These are phyloP conservation scores for Osmerus eperlanus DNA, from an alignment of 2,113 vertebrate species.

Conservation along the genomic window DNA sequence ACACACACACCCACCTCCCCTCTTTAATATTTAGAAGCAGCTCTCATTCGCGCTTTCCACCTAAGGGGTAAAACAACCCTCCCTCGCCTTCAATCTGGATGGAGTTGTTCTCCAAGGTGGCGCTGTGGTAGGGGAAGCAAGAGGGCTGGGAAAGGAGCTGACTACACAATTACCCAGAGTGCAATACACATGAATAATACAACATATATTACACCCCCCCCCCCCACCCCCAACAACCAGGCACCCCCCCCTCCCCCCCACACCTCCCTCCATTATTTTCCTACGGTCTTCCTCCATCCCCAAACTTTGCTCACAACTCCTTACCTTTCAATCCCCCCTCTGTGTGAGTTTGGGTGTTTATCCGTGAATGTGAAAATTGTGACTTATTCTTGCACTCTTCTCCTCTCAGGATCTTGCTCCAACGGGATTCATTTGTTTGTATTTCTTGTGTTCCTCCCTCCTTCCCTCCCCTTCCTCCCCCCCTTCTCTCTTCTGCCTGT, in stretches of 20 bases:
- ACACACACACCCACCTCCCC: background rate
- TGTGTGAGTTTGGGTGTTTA: constrained; percentile 19
- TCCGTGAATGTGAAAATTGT: background rate
- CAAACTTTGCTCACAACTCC: too few relatives aligned
- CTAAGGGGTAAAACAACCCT: constrained; percentile 29
- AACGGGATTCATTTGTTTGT: background rate
- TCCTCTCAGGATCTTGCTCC: too few relatives aligned
- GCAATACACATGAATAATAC: constrained; percentile 56
- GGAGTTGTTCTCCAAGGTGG: constrained; percentile 43
- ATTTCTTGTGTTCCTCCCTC: background rate
- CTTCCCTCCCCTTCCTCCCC: background rate
- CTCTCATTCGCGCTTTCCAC: constrained; percentile 32
- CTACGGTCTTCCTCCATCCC: too few relatives aligned
- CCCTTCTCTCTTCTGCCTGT: background rate
- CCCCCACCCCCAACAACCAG: background rate
- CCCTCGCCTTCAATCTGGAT: constrained; percentile 43
- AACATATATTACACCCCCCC: constrained; percentile 21
- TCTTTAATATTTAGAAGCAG: constrained; percentile 34
- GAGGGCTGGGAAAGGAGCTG: constrained; percentile 13
- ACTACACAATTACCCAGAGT: too few relatives aligned
- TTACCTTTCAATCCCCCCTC: background rate
- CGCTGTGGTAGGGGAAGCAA: constrained; percentile 39
- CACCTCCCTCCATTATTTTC: background rate
- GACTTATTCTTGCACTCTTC: too few relatives aligned
- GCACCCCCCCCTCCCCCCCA: background rate